Percentiles rank a stretch among this genome's conserved stretches.
Evolutionary conservation across 2,888 invertebrate species (phyloP).

Genomic region (Nomada flava): DNA sequence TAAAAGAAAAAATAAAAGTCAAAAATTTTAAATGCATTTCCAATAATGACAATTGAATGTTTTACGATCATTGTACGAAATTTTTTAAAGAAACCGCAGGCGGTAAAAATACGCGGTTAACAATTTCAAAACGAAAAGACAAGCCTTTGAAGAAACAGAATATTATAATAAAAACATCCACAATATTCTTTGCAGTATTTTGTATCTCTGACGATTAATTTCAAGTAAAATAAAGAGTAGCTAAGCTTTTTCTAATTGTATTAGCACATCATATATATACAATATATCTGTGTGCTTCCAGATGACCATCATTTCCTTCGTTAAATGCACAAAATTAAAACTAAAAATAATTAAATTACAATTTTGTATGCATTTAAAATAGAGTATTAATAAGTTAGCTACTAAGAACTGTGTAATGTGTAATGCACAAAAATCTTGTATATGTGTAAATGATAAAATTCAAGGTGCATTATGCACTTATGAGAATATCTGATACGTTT

Average conservation of each 20-base stretch:
- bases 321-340: constrained; percentile 26
- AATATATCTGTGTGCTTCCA: constrained; percentile 35
- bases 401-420: constrained; percentile 16
- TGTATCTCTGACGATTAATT: constrained; percentile 16
- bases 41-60: not conserved
- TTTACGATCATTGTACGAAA: not conserved
- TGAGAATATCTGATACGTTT: constrained; percentile 36
- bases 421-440: constrained; percentile 30
- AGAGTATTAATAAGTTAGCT: constrained; percentile 23
- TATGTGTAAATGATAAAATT: constrained; percentile 33
- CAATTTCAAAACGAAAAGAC: not conserved
- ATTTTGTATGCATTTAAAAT: constrained; percentile 27
- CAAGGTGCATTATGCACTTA: constrained; percentile 28
- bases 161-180: constrained; percentile 10
- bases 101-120: constrained; percentile 35
- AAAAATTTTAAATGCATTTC: not conserved
- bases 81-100: constrained; percentile 32
- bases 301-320: constrained; percentile 10
- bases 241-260: not conserved
- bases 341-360: constrained; percentile 35
- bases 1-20: not conserved
- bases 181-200: constrained; percentile 6
- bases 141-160: constrained; percentile 4
- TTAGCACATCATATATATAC: constrained; percentile 3
- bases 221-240: not conserved